Percentiles rank a stretch among this genome's conserved stretches.
Evolutionary conservation across 2,797 vertebrate genomes (phyloP).

Genomic region (Bryconaethiops microstoma): DNA sequence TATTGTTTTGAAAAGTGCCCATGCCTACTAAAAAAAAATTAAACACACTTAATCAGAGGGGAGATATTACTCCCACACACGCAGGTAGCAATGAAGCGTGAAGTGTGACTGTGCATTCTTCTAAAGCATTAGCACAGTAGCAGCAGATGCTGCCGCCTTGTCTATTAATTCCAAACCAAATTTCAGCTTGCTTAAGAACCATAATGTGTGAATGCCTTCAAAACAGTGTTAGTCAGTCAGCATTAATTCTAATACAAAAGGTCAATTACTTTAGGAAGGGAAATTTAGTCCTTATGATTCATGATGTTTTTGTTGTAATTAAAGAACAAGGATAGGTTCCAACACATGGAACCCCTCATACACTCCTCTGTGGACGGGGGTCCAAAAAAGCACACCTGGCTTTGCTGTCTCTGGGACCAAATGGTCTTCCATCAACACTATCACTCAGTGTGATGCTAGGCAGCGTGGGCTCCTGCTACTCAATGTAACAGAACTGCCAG

Average conservation of each 20-base stretch:
- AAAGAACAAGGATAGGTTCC: background rate
- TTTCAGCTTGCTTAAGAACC: conserved; percentile 19
- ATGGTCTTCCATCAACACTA: no score
- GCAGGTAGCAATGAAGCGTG: conserved; percentile 35
- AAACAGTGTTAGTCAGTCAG: conserved; percentile 15
- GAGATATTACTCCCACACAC: conserved; percentile 21
- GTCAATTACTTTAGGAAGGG: background rate
- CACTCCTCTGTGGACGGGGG: no score
- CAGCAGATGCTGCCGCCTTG: conserved; percentile 12
- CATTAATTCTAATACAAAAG: background rate
- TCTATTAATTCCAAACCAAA: conserved; percentile 30
- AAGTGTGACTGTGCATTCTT: conserved; percentile 32
- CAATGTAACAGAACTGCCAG: no score
- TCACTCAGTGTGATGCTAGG: no score
- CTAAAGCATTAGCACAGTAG: conserved; percentile 33
- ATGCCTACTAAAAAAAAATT: background rate
- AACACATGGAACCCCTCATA: background rate
- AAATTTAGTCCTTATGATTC: background rate
- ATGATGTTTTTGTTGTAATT: background rate
- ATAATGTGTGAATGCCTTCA: background rate
- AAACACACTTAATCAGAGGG: conserved; percentile 15
- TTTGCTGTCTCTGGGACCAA: no score
- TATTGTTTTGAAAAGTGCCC: background rate
- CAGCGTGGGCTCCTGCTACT: no score
- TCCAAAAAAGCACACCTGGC: no score